Evolutionary conservation across 2,888 invertebrate species (phyloP).

Genomic region (Apodemia hepburni): DNA sequence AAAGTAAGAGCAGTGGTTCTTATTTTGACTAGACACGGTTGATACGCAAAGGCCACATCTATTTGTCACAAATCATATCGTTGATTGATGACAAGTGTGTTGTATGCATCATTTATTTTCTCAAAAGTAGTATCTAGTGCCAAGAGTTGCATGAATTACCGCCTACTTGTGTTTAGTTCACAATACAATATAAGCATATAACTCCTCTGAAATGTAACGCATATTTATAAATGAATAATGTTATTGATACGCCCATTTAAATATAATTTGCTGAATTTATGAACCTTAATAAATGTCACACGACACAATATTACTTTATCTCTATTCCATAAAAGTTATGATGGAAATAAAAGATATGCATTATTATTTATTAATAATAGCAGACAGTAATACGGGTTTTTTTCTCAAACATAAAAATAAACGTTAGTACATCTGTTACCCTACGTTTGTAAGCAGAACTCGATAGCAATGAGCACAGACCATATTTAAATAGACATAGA

Average conservation of each 20-base stretch:
- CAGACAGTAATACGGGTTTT: too few species aligned
- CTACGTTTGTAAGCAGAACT: too few species aligned
- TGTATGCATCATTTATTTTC: conserved; percentile 16
- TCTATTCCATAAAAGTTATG: neutral
- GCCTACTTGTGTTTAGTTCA: neutral
- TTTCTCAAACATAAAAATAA: too few species aligned
- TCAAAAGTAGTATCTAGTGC: neutral
- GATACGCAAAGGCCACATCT: neutral
- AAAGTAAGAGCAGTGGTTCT: neutral
- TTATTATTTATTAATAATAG: neutral
- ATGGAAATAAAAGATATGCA: neutral
- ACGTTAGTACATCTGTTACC: too few species aligned
- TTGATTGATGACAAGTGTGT: conserved; percentile 13
- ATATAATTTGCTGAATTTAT: neutral
- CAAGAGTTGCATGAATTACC: conserved; percentile 12
- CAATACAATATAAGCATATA: neutral
- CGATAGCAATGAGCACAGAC: too few species aligned
- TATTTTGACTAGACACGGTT: neutral
- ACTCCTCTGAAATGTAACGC: neutral
- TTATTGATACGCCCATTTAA: conserved; percentile 1
- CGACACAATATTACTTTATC: neutral
- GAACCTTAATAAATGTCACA: neutral
- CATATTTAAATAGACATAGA: too few species aligned
- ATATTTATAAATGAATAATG: neutral
- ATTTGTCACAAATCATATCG: conserved; percentile 3